These are phyloP conservation scores for Phalacrocorax pelagicus DNA, from an alignment of 2,113 vertebrate species.

Conservation along the genomic window DNA sequence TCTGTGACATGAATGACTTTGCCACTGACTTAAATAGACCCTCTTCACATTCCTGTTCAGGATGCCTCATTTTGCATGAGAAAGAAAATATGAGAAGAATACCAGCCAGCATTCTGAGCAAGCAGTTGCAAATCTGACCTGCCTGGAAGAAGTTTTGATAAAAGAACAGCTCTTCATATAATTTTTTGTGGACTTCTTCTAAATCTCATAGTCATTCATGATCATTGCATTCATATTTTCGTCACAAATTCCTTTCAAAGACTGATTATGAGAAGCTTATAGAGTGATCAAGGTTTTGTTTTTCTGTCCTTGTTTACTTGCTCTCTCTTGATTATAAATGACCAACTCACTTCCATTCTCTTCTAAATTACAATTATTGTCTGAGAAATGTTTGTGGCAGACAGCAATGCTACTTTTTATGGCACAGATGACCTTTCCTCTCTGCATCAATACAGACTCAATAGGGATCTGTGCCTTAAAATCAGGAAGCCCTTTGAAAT, in stretches of 20 bases:
- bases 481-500: constrained; percentile 16
- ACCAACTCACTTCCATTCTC: constrained; percentile 13
- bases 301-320: neutral
- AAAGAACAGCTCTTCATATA: neutral
- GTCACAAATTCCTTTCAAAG: neutral
- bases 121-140: neutral
- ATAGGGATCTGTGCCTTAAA: neutral
- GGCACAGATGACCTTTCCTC: neutral
- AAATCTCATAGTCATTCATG: neutral
- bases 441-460: neutral
- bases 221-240: neutral
- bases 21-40: neutral
- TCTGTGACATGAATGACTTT: neutral
- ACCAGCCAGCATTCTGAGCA: neutral
- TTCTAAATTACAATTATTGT: constrained; percentile 56
- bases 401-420: constrained; percentile 55
- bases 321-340: neutral
- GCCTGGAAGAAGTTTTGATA: neutral
- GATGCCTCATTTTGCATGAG: neutral
- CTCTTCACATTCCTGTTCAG: neutral
- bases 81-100: neutral
- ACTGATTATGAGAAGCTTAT: neutral
- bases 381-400: constrained; percentile 52
- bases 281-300: neutral
- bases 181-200: neutral